phyloP scores from a whole-genome alignment of 2,888 invertebrate genomes.

The Neria commutata region DNA sequence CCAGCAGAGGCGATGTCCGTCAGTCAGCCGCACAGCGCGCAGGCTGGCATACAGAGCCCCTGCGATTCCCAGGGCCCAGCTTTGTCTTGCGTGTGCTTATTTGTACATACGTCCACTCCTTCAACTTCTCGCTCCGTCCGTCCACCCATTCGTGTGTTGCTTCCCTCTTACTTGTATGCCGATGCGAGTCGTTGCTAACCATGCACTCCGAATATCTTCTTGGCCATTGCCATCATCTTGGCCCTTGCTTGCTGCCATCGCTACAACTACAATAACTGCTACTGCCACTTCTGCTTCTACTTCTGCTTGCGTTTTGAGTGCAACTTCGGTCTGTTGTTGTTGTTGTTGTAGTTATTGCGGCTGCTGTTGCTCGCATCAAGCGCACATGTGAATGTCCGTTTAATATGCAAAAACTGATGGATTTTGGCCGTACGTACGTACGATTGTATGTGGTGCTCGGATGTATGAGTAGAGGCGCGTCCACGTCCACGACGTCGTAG shows the following conservation, averaged over 20 bases:
- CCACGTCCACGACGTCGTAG: constrained; percentile 26
- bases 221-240: constrained; percentile 15
- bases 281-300: too few species aligned
- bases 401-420: constrained; percentile 19
- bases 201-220: constrained; percentile 15
- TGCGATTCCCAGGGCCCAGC: constrained; percentile 4
- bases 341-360: background rate
- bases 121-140: too few species aligned
- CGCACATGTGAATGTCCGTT: constrained; percentile 18
- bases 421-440: constrained; percentile 3
- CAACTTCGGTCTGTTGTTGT: background rate
- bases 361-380: background rate
- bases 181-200: background rate
- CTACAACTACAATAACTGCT: background rate
- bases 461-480: background rate
- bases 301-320: too few species aligned
- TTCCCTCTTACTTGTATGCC: constrained; percentile 1
- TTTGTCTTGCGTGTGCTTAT: constrained; percentile 10
- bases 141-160: background rate
- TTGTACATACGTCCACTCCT: background rate
- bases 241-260: constrained; percentile 9
- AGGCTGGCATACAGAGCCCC: background rate
- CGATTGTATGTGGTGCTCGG: too few species aligned
- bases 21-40: too few species aligned
- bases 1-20: too few species aligned